Evolutionary conservation across 2,888 invertebrate species (phyloP), one percentile per base, ranked within the genome.

Genomic region (Allygus modestus): DNA sequence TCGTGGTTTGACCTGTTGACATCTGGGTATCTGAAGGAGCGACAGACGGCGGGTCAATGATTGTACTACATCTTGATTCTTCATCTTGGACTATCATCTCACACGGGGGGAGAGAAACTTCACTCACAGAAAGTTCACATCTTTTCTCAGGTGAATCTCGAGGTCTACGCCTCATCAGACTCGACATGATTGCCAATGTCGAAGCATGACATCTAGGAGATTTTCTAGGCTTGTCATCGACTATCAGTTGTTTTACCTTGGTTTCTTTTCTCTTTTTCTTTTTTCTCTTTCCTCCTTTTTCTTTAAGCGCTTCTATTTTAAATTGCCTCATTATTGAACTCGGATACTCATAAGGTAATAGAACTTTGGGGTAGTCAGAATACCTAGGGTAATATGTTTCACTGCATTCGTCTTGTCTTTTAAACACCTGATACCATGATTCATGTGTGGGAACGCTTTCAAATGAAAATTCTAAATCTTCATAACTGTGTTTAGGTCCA

Each of bases 201-300:
- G 97, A 97, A 0, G 97, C 97, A 89, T 97, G 97, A 89, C 97
- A 97, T 28, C 97, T 92, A 0, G 97, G 97, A 0, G 96, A 97
- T 89, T 97, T 97, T 58, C 97, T 91, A 0, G 97, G 95, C 82
- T 87, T 86, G 84, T 88, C 84, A 65, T 87, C 87, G 73, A 93
- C 89, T 33, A 94, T 93, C 83, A 93, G 93, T 88, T 94, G 91
- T 33, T 79, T 31, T 20, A 79, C n/a, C n/a, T 58, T 73, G 23
- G 37, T n/a, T 26, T 77, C 77, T 28, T 46, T 51, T 0, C 94
- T 94, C 88, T 95, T 93, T 9, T 85, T 46, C 54, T 86, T 84
- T 81, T 54, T 84, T 43, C 84, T 81, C 81, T 73, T 71, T 58
- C 28, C 58, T 28, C 41, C 69, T 81, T 81, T 85, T 51, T 83